phyloP scores from a whole-genome alignment of 1,140 invertebrate species.

The Plodia interpunctella region DNA sequence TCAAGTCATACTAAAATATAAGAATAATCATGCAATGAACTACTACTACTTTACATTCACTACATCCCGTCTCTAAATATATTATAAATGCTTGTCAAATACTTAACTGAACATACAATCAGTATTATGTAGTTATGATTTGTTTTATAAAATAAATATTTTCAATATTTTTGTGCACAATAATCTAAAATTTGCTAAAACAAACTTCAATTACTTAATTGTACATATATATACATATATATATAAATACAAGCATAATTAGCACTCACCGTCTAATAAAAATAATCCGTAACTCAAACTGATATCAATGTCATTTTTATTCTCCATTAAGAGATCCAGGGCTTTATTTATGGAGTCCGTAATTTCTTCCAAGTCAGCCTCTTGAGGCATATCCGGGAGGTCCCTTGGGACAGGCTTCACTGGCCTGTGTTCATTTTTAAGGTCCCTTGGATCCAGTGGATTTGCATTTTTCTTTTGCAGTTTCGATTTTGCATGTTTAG shows the following conservation, averaged over 20 bases:
- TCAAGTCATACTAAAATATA: no score
- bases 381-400: background rate
- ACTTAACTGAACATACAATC: no score
- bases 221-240: no score
- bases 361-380: background rate
- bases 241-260: no score
- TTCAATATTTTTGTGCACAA: background rate
- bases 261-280: background rate
- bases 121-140: no score
- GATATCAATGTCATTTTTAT: background rate
- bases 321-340: background rate
- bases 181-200: background rate
- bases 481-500: background rate
- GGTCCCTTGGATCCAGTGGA: no score
- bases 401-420: background rate
- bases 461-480: background rate
- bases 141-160: background rate
- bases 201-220: no score
- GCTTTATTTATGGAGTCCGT: background rate
- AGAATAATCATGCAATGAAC: no score
- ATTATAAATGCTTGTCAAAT: no score
- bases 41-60: no score
- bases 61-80: no score
- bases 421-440: background rate
- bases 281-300: conserved; percentile 1